A percentile compares a stretch with the other conserved stretches of the same genome.
These are phyloP conservation scores for Antechinus stuartii DNA, from an alignment of 2,113 vertebrate genomes.

Conservation along the genomic window DNA sequence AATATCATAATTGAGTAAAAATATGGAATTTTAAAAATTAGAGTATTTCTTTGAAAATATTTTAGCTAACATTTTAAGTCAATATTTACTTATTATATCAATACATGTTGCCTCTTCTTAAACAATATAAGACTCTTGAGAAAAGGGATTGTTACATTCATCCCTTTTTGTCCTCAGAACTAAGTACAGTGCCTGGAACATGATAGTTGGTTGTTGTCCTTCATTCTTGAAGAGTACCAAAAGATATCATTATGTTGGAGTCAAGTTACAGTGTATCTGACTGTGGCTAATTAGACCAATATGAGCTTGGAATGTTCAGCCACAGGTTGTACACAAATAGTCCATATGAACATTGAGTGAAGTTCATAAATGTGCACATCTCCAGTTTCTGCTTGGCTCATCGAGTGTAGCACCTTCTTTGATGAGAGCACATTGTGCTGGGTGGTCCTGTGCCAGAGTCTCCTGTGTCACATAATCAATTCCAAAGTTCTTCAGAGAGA, in stretches of 20 bases:
- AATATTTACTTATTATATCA: neutral
- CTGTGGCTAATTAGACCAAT: no score
- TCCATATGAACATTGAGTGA: neutral
- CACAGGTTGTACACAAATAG: neutral
- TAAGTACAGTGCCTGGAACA: neutral
- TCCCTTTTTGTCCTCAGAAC: neutral
- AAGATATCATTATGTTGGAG: neutral
- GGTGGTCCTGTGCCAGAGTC: neutral
- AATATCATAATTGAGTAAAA: neutral
- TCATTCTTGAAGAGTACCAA: neutral
- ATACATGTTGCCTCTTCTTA: neutral
- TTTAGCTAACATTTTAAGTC: neutral
- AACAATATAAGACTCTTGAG: neutral
- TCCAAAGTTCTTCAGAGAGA: neutral
- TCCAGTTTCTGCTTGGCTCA: neutral
- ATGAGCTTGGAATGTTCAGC: no score
- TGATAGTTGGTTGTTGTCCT: neutral
- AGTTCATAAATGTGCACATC: neutral
- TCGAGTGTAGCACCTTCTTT: neutral
- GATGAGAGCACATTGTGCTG: neutral
- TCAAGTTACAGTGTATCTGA: neutral
- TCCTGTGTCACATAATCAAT: neutral
- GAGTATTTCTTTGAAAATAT: neutral
- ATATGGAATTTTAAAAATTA: neutral
- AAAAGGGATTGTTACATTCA: neutral